Evolutionary conservation across 1,140 invertebrate species (phyloP).

Genomic region (Drosophila sucinea): DNA sequence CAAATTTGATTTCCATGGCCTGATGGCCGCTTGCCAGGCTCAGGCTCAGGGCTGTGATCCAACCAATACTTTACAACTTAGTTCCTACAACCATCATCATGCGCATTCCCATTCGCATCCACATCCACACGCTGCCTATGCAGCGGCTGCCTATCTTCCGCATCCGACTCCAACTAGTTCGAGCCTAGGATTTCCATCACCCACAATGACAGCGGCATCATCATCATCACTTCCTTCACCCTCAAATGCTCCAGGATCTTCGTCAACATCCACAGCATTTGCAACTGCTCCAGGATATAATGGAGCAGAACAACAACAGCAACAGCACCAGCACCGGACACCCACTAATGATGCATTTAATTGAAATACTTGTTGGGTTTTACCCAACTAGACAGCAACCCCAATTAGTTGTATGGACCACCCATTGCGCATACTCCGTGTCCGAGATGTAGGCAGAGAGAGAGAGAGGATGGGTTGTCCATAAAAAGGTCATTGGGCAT

Average conservation of each 20-base stretch:
- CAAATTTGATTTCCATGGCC: constrained; percentile 95
- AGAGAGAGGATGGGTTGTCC: constrained; percentile 17
- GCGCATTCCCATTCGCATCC: constrained; percentile 50
- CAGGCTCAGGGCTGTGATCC: constrained; percentile 85
- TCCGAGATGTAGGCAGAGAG: constrained; percentile 2
- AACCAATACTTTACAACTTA: constrained; percentile 61
- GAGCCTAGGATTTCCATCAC: constrained; percentile 76
- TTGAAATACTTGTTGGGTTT: constrained; percentile 48
- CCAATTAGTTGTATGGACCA: constrained; percentile 69
- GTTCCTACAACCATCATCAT: constrained; percentile 73
- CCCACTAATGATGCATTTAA: constrained; percentile 81
- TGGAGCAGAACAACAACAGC: constrained; percentile 24
- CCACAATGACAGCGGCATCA: constrained; percentile 58
- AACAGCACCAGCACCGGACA: constrained; percentile 80
- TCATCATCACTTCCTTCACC: constrained; percentile 47
- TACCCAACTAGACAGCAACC: constrained; percentile 41
- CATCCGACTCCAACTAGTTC: constrained; percentile 61
- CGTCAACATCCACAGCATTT: constrained; percentile 48
- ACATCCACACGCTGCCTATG: constrained; percentile 40
- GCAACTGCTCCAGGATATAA: constrained; percentile 27
- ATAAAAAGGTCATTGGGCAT: constrained; percentile 66
- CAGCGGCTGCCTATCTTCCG: constrained; percentile 51
- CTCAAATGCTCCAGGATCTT: constrained; percentile 82
- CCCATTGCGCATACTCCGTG: constrained; percentile 55
- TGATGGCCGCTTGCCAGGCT: constrained; percentile 92